Evolutionary conservation across 2,888 invertebrate genomes (phyloP), one percentile per base, ranked within the genome.

Genomic region (Drosophila bunnanda): DNA sequence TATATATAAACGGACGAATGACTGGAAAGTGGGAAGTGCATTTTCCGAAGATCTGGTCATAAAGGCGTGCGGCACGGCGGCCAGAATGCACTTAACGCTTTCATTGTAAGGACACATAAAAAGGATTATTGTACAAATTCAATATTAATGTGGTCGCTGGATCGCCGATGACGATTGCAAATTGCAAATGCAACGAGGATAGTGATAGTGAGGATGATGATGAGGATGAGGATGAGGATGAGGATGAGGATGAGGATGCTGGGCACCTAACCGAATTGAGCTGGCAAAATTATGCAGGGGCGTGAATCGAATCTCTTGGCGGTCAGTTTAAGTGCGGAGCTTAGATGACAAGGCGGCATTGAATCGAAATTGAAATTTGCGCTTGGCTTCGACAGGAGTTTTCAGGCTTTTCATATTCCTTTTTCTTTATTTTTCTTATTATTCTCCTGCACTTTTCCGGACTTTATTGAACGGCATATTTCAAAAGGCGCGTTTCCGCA

Each of bases 71-170:
- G 75, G 75, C 85, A 82, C 79, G 84, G 32, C 56, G 36, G 50
- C 52, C 30, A 67, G 41, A 59, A 52, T 64, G 66, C 86, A 84
- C 84, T 84, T 80, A 84, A 74, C 73, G 73, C 79, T 88, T 77
- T 84, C 81, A 84, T 86, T 88, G 86, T 78, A 73, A 60, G 74
- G 79, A 60, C 78, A 79, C 82, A 83, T 87, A 84, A 88, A 86
- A 80, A 80, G 81, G 84, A 88, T 86, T 88, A 87, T 84, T 81
- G 82, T 80, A 79, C 80, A 88, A 87, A 84, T 86, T 88, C 89
- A 88, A 84, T 87, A 84, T 88, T 88, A 88, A 88, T 84, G 87
- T 73, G 55, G 66, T 75, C 57, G 52, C 50, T 38, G 38, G 22
- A 15, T 34, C 15, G 57, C 3, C 28, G 59, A 59, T 59, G 52